phyloP scores from a whole-genome alignment of 2,888 invertebrate genomes.

The Coremacera marginata region DNA sequence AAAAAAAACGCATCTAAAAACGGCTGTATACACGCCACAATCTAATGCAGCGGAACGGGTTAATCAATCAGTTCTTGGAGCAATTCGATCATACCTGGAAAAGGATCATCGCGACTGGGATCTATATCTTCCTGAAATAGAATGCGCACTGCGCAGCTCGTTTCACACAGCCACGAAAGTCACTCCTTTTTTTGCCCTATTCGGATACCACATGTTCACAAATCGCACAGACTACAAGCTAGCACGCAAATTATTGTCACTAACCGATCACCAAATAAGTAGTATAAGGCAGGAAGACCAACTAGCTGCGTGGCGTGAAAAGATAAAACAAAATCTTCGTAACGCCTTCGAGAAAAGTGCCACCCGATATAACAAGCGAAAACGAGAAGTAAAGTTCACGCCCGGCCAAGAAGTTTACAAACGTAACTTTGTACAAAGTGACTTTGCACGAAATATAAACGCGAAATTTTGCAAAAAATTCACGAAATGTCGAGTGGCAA shows the following conservation, averaged over 20 bases:
- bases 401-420: too few relatives aligned
- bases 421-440: too few relatives aligned
- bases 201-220: background rate
- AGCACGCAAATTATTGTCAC: background rate
- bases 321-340: background rate
- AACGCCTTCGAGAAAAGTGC: background rate
- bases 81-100: background rate
- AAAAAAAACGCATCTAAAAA: background rate
- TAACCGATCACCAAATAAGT: background rate
- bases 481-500: background rate
- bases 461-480: background rate
- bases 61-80: background rate
- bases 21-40: background rate
- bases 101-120: background rate
- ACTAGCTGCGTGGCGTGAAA: background rate
- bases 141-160: background rate
- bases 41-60: background rate
- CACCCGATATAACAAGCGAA: background rate
- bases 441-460: background rate
- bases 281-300: background rate
- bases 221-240: background rate
- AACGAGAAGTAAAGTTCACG: too few relatives aligned
- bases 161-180: background rate
- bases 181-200: background rate
- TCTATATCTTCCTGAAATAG: background rate